Evolutionary conservation across 2,888 invertebrate species (phyloP).

Genomic region (Trachelus iudaicus): DNA sequence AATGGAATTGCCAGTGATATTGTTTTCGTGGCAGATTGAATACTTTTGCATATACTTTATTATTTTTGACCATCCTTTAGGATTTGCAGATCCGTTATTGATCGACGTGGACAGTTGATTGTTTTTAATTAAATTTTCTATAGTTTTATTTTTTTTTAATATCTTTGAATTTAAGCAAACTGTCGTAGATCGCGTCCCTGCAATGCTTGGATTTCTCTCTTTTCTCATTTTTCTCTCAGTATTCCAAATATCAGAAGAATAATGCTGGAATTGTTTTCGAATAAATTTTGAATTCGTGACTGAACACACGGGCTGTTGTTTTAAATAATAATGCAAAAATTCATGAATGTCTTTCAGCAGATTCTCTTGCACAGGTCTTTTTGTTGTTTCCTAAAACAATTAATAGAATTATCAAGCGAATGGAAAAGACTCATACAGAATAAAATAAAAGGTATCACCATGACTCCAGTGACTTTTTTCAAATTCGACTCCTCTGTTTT

Average conservation of each 20-base stretch:
- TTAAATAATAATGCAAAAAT: neutral
- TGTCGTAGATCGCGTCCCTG: neutral
- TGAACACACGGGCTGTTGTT: neutral
- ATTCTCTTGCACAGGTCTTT: neutral
- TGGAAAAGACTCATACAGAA: neutral
- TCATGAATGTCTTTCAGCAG: neutral
- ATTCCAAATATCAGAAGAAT: neutral
- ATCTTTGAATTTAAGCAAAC: neutral
- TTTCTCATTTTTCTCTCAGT: neutral
- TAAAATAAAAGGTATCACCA: neutral
- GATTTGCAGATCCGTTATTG: neutral
- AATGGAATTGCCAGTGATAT: neutral
- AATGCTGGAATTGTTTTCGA: neutral
- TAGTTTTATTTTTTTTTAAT: neutral
- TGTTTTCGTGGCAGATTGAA: neutral
- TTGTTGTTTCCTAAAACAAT: neutral
- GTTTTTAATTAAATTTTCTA: neutral
- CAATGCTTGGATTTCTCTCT: neutral
- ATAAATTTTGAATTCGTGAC: neutral
- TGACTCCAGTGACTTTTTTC: neutral
- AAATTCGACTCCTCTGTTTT: neutral
- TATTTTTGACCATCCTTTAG: neutral
- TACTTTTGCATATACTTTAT: neutral
- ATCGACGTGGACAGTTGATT: neutral
- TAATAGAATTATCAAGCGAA: neutral